Base-by-base conservation (phyloP, 2,797 vertebrate species). In the Spea hammondii region DNA sequence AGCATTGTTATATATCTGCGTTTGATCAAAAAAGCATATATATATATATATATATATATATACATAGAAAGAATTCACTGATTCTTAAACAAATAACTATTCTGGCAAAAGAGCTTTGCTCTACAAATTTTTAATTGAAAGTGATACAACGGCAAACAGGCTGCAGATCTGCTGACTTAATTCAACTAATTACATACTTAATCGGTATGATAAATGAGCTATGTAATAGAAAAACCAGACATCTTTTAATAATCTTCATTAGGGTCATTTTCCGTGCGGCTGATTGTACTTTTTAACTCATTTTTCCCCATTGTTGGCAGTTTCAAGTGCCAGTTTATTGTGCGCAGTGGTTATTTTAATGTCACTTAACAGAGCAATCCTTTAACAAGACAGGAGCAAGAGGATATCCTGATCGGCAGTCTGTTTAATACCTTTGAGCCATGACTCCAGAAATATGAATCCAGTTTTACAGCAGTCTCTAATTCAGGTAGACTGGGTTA, bases 161-260 rank as follows among this genome's bases (percentile, higher is more conserved):
- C 74, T 72, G 74, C 48, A 55, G 74, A 81, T 81, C 69, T 81
- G 79, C 79, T 81, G 74, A 81, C 74, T 81, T 77, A 81, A 81
- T 81, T 72, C 48, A 62, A 73, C 74, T 77, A 77, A 81, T 81
- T 77, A 81, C 70, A 81, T 72, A 68, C 74, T 81, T 81, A 81
- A 73, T 81, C 62, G 69, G 48, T 72, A 81, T 81, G 79, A 81
- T 77, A 81, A 81, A 81, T 81, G 74, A 81, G 79, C 79, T 72
- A 77, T 81, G 74, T 81, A 77, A 81, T 81, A 76, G 74, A 76
- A 81, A 79, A 81, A 62, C 64, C 48, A 0, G 17, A 53, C 74
- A 71, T 76, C 74, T 81, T 72, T 81, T 76, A 76, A 77, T 81
- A 81, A 72, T 81, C 51, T 81, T 72, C 79, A 81, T 76, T 81